phyloP scores from a whole-genome alignment of 1,140 invertebrate genomes.

The Drosophila kohkoa region DNA sequence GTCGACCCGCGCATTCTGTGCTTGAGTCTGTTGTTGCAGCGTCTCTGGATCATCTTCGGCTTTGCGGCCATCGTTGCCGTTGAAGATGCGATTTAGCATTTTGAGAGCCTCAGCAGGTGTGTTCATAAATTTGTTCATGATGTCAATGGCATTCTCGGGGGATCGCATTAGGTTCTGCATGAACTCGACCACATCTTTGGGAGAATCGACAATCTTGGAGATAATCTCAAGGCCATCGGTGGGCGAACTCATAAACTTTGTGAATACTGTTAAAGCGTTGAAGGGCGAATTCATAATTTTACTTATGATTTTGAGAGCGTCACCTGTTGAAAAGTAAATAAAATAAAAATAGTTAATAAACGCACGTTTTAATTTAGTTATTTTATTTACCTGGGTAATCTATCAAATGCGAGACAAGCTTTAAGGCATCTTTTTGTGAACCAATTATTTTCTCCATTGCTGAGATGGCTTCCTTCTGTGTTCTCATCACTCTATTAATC shows the following conservation, averaged over 20 bases:
- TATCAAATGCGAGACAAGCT: conserved; percentile 81
- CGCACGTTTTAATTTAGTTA: no score
- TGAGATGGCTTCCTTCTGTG: conserved; percentile 77
- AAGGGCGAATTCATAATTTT: conserved; percentile 85
- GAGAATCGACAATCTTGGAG: conserved; percentile 83
- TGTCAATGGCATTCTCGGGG: conserved; percentile 81
- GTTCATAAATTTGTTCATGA: conserved; percentile 85
- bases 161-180: conserved; percentile 83
- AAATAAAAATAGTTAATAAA: neutral
- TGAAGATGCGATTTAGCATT: conserved; percentile 82
- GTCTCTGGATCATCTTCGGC: conserved; percentile 21
- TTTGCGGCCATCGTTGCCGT: conserved; percentile 57
- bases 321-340: conserved; percentile 52
- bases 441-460: conserved; percentile 80
- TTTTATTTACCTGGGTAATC: conserved; percentile 71
- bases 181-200: conserved; percentile 81
- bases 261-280: conserved; percentile 84
- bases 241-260: conserved; percentile 84
- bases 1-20: conserved; percentile 43
- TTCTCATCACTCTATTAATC: conserved; percentile 79
- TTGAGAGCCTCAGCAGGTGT: conserved; percentile 80
- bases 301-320: conserved; percentile 83
- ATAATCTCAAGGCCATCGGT: conserved; percentile 84
- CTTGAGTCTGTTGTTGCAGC: conserved; percentile 5
- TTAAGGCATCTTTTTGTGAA: conserved; percentile 81